Evolutionary conservation across 1,140 invertebrate genomes (phyloP).

Genomic region (Pseudomyrmex gracilis): DNA sequence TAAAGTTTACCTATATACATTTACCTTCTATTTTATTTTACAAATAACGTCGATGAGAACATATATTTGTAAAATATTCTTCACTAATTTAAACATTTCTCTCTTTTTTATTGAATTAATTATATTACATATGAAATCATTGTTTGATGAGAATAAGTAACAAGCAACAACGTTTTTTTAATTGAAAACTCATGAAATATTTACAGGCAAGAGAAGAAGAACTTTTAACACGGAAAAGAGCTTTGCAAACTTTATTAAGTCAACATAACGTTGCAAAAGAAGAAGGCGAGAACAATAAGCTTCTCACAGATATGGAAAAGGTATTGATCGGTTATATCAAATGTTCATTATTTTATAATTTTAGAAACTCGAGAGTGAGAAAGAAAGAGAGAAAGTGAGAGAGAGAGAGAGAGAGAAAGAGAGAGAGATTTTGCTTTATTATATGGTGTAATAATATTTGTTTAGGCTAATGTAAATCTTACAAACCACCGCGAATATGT

Average conservation of each 20-base stretch:
- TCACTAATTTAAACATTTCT: too few species aligned
- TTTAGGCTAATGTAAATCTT: slow-evolving; percentile 84
- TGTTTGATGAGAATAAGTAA: neutral
- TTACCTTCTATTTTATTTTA: slow-evolving; percentile 3
- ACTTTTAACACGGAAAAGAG: slow-evolving; percentile 85
- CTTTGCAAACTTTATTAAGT: slow-evolving; percentile 86
- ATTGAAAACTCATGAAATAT: slow-evolving; percentile 27
- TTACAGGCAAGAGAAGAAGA: slow-evolving; percentile 90
- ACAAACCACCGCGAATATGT: slow-evolving; percentile 87
- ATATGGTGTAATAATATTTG: slow-evolving; percentile 43
- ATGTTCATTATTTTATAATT: slow-evolving; percentile 27
- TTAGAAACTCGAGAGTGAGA: too few species aligned
- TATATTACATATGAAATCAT: neutral
- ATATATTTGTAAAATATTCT: neutral
- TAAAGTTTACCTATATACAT: slow-evolving; percentile 22
- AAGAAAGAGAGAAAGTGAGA: too few species aligned
- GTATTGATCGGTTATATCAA: slow-evolving; percentile 75
- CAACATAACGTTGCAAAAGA: slow-evolving; percentile 80
- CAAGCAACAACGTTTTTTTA: neutral
- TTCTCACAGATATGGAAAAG: slow-evolving; percentile 86
- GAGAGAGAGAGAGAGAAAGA: too few species aligned
- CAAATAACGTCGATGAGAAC: neutral
- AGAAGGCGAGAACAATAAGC: slow-evolving; percentile 82
- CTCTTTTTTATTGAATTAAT: neutral
- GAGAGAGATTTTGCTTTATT: neutral